Conservation (phyloP, 2,888 invertebrate genomes). For the Cacoxenus indagator region DNA sequence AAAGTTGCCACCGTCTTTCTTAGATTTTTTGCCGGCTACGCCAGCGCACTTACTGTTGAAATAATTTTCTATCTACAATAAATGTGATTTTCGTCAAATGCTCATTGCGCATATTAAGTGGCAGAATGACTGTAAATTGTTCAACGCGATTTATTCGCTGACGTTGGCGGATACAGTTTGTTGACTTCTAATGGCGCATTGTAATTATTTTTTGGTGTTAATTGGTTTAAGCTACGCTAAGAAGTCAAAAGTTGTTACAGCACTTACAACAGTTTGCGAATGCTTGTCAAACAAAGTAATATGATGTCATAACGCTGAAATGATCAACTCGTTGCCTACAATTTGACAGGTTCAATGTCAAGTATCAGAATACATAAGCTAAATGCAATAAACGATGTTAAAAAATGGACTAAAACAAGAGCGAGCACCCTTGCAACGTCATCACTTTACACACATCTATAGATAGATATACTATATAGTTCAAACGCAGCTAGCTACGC, state of each 20-base stretch:
- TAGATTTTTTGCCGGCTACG: too few species aligned
- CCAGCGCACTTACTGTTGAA: too few species aligned
- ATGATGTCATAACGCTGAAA: background rate
- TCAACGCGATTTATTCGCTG: slow-evolving; percentile 41
- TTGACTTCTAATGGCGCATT: slow-evolving; percentile 44
- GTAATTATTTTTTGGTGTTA: background rate
- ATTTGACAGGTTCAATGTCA: too few species aligned
- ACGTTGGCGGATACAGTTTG: slow-evolving; percentile 55
- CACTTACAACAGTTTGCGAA: background rate
- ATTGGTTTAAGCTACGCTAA: background rate
- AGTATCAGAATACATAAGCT: background rate
- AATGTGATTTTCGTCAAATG: background rate
- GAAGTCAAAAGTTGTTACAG: background rate
- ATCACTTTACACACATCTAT: too few species aligned
- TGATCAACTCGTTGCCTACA: background rate
- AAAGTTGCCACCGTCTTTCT: too few species aligned
- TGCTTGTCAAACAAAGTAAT: background rate
- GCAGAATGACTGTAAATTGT: slow-evolving; percentile 3
- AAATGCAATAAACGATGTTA: too few species aligned
- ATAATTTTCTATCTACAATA: background rate
- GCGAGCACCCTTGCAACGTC: too few species aligned
- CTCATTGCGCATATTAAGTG: slow-evolving; percentile 20
- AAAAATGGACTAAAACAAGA: too few species aligned
- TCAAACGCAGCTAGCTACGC: background rate
- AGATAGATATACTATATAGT: too few species aligned